Evolutionary conservation across 2,113 vertebrate species (phyloP).

Genomic region (Ochotona curzoniae): DNA sequence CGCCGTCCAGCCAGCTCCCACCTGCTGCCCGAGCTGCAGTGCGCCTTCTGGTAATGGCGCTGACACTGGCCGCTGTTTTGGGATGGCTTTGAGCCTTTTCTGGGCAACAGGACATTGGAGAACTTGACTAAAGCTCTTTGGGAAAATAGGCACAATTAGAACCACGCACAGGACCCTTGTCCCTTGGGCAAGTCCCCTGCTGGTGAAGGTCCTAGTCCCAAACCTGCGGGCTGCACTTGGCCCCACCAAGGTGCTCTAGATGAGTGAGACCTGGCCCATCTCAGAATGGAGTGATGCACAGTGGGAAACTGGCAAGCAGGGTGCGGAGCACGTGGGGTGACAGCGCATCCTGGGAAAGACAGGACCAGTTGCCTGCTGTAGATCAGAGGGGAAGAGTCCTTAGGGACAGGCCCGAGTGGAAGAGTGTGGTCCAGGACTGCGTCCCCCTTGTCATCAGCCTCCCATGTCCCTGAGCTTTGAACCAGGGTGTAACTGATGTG

Average conservation of each 20-base stretch:
- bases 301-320: too few species aligned
- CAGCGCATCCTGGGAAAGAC: not conserved
- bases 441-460: rapidly evolving
- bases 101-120: not conserved
- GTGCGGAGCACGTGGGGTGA: too few species aligned
- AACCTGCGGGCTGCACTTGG: not conserved
- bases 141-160: not conserved
- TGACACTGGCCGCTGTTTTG: too few species aligned
- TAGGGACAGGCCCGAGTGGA: rapidly evolving
- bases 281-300: too few species aligned
- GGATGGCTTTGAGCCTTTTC: not conserved
- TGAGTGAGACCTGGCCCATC: not conserved
- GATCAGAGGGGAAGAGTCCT: rapidly evolving
- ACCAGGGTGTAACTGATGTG: too few species aligned
- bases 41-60: too few species aligned
- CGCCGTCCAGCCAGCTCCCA: too few species aligned
- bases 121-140: not conserved
- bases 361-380: rapidly evolving
- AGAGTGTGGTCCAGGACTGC: not conserved
- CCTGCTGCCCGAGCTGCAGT: too few species aligned
- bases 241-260: not conserved
- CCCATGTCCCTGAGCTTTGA: not conserved
- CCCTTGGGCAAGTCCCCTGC: not conserved
- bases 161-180: rapidly evolving
- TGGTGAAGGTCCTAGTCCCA: not conserved